phyloP scores from a whole-genome alignment of 2,888 invertebrate species.

The Polyommatus icarus region DNA sequence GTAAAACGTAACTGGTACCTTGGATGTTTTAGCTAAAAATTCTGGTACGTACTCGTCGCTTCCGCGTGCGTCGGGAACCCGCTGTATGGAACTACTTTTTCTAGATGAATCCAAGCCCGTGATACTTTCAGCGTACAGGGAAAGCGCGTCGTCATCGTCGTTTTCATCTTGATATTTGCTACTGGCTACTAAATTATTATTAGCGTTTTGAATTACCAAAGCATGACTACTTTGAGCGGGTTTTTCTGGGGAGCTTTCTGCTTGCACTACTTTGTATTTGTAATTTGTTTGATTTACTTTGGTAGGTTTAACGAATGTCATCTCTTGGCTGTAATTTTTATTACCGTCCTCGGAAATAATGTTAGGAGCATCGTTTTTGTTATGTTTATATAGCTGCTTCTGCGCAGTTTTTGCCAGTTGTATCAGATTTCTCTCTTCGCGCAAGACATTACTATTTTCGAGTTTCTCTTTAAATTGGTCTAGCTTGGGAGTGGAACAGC shows the following conservation, averaged over 20 bases:
- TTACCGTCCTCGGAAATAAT: not conserved
- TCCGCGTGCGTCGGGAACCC: slow-evolving; percentile 27
- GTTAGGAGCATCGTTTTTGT: not conserved
- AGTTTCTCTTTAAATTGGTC: slow-evolving; percentile 26
- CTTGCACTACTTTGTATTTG: not conserved
- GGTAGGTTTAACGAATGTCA: not conserved
- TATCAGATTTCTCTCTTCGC: slow-evolving; percentile 35
- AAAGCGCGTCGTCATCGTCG: slow-evolving; percentile 66
- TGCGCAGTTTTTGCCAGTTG: not conserved
- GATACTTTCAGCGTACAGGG: slow-evolving; percentile 68
- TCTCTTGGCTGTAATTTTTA: not conserved
- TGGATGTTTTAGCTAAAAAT: slow-evolving; percentile 40
- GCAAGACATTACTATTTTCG: slow-evolving; percentile 32
- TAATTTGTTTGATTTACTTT: slow-evolving; percentile 1
- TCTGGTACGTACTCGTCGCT: slow-evolving; percentile 57
- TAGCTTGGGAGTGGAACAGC: slow-evolving; percentile 45
- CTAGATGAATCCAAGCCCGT: slow-evolving; percentile 57
- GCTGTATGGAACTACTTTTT: slow-evolving; percentile 42
- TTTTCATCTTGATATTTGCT: slow-evolving; percentile 37
- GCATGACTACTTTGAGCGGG: not conserved
- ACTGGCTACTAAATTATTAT: not conserved
- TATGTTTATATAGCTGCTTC: slow-evolving; percentile 14
- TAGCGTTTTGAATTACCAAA: not conserved
- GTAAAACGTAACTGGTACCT: slow-evolving; percentile 45
- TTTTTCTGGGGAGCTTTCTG: not conserved